A percentile compares a stretch with the other conserved stretches of the same genome.
These are phyloP conservation scores for Myiagra hebetior DNA, from an alignment of 2,113 vertebrate species.

Conservation along the genomic window DNA sequence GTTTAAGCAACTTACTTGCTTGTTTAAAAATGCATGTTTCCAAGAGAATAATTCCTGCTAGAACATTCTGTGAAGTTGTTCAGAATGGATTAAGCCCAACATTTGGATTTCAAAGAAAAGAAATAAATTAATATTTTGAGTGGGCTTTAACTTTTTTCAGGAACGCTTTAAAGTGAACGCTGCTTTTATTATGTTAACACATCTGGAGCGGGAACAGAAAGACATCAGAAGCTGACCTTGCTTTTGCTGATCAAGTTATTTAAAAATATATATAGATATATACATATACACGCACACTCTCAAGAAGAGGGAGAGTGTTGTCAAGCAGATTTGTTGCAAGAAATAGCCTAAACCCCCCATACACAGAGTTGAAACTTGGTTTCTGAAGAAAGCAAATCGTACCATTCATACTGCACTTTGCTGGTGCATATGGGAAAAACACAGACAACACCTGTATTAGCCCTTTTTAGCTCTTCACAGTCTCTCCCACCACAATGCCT, in stretches of 20 bases:
- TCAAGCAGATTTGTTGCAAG: background rate
- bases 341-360: background rate
- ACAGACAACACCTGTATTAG: background rate
- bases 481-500: background rate
- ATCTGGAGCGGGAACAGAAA: background rate
- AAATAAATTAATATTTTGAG: background rate
- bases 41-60: background rate
- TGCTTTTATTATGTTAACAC: background rate
- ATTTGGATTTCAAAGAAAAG: background rate
- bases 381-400: background rate
- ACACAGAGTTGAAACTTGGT: background rate
- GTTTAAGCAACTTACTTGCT: background rate
- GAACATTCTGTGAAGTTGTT: background rate
- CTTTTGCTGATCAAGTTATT: background rate
- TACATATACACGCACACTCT: background rate
- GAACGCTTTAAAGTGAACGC: background rate
- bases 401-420: background rate
- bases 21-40: background rate
- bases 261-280: background rate
- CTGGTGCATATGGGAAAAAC: background rate
- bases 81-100: background rate
- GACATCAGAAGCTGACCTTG: background rate
- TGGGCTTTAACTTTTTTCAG: background rate
- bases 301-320: background rate
- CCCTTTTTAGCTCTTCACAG: background rate